Evolutionary conservation across 2,888 invertebrate genomes (phyloP), one percentile per base, ranked within the genome.

Genomic region (Leptinotarsa juncta): DNA sequence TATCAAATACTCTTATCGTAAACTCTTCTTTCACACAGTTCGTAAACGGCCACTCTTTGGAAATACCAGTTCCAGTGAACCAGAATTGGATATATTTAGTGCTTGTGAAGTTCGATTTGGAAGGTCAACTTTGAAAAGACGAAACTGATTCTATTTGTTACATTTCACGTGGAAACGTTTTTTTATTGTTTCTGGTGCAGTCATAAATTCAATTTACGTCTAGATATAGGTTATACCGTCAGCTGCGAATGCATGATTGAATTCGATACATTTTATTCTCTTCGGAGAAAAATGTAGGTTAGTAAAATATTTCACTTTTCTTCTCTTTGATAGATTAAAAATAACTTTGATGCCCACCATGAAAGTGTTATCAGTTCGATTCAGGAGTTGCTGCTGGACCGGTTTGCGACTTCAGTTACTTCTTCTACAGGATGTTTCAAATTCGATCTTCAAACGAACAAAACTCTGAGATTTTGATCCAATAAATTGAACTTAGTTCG

Each of bases 161-260:
- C 18, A 3, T 18, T 53, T 53, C 12, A 18, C 18, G 57, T 57
- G 15, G 57, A 2, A 15, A 20, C 15, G 26, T 3, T 57, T 57
- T 57, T 57, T 23, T 4, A 57, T 57, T 57, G 57, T 57, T 57
- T 57, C 57, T 57, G 23, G 26, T 57, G 57, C 57, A 57, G 57
- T 23, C 26, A 23, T 57, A 23, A 57, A 57, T 57, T 23, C 57
- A 57, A 57, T 57, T 57, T 57, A 14, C 10, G 23, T 23, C 57
- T 57, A 57, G 57, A 20, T 57, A 23, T 57, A 57, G 57, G 26
- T 57, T 57, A 57, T 57, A 57, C 14, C 26, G 57, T 57, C 57
- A 26, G 57, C 14, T 16, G 57, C 57, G 57, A 57, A 26, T 57
- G 57, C 12, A 23, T 57, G 23, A 20, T 57, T 20, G 57, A 57